Conservation (phyloP, 2,888 invertebrate species). For the Melieria picta region DNA sequence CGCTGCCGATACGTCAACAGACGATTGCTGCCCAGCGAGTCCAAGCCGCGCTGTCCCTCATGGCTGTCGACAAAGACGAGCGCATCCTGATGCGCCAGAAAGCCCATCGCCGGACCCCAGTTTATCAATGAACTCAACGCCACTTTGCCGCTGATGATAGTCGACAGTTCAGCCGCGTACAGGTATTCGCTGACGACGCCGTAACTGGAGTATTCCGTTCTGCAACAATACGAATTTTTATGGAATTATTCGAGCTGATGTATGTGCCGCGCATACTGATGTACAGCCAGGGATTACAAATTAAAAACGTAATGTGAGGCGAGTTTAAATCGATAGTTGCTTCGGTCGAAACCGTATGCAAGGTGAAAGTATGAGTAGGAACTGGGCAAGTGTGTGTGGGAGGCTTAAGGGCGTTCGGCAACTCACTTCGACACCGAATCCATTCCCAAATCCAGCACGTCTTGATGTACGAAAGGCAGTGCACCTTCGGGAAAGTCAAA, state of each 20-base stretch:
- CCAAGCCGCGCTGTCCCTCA: constrained; percentile 77
- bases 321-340: not conserved
- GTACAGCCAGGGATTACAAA: not conserved
- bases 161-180: constrained; percentile 56
- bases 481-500: constrained; percentile 68
- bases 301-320: not conserved
- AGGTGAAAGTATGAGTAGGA: no score
- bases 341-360: no score
- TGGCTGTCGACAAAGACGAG: constrained; percentile 88
- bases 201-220: constrained; percentile 68
- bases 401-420: no score
- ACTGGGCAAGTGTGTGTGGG: no score
- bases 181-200: constrained; percentile 80
- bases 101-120: constrained; percentile 69
- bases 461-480: constrained; percentile 69
- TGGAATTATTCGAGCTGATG: not conserved
- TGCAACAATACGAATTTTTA: constrained; percentile 36
- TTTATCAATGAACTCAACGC: constrained; percentile 68
- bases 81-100: constrained; percentile 70
- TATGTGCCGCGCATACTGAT: no score
- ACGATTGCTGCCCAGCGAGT: constrained; percentile 36
- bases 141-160: constrained; percentile 65
- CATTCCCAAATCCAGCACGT: constrained; percentile 69
- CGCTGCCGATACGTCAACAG: constrained; percentile 40
- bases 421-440: constrained; percentile 52